Conservation (phyloP, 2,888 invertebrate genomes). For the Cecidostiba fungosa region DNA sequence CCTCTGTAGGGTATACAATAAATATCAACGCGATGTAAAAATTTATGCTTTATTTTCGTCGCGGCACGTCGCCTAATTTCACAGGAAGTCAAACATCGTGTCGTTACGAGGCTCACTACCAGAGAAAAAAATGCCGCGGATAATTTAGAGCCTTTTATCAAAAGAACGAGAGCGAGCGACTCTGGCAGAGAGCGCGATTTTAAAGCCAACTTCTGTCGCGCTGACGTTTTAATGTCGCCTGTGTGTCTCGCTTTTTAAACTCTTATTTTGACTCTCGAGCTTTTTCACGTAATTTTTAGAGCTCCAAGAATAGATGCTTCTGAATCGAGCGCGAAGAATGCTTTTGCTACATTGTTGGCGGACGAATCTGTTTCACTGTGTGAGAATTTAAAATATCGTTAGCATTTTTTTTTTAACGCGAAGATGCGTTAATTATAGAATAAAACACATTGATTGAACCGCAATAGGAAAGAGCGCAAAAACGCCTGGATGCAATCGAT, state of each 20-base stretch:
- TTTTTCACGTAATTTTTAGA: conserved; percentile 36
- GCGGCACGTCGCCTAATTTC: conserved; percentile 40
- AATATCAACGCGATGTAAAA: conserved; percentile 39
- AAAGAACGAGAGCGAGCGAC: neutral
- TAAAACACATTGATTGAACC: no score
- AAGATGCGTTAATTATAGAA: no score
- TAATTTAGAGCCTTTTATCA: conserved; percentile 46
- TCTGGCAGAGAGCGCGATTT: conserved; percentile 61
- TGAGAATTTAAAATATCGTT: conserved; percentile 14
- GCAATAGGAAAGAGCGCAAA: neutral
- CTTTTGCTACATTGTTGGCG: no score
- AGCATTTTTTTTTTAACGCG: no score
- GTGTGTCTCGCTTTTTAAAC: conserved; percentile 63
- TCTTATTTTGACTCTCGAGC: conserved; percentile 37
- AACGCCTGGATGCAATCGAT: neutral
- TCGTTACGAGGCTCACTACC: conserved; percentile 23
- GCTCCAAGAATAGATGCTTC: conserved; percentile 32
- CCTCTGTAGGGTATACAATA: conserved; percentile 22
- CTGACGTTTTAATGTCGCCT: conserved; percentile 70
- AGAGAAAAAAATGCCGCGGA: conserved; percentile 41
- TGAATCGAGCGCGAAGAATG: neutral
- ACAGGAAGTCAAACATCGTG: conserved; percentile 54
- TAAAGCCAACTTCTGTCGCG: conserved; percentile 69
- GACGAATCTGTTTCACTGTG: neutral
- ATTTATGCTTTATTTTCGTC: conserved; percentile 50